Evolutionary conservation across 2,797 vertebrate species (phyloP).

Genomic region (Emys orbicularis): DNA sequence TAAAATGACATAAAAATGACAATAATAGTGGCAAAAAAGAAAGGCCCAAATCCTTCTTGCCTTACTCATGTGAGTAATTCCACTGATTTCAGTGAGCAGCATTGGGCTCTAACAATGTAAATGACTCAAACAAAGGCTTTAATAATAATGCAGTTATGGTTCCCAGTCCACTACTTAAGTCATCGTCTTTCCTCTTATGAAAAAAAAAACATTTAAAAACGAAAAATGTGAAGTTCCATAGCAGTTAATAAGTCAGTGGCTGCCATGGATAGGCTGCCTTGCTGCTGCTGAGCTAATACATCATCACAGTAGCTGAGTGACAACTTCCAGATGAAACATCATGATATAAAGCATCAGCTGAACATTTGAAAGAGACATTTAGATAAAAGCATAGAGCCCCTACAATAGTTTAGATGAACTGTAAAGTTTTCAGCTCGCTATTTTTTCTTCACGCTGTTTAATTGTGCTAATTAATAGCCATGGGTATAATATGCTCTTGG

Average conservation of each 20-base stretch:
- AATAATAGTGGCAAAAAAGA: background rate
- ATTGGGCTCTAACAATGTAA: background rate
- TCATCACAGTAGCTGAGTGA: background rate
- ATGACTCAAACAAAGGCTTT: background rate
- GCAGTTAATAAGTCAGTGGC: background rate
- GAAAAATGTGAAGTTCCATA: background rate
- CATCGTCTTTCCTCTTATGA: background rate
- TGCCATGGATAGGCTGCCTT: background rate
- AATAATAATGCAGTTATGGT: background rate
- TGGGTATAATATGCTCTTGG: background rate
- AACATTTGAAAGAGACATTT: background rate
- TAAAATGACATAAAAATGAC: fast-evolving
- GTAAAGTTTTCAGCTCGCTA: background rate
- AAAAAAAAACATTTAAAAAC: background rate
- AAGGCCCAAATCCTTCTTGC: background rate
- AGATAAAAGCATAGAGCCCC: background rate
- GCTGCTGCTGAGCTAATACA: fast-evolving
- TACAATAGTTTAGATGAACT: background rate
- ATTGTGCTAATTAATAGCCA: background rate
- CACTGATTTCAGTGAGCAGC: background rate
- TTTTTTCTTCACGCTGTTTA: background rate
- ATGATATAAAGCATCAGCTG: background rate
- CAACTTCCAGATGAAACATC: background rate
- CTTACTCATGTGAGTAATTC: background rate
- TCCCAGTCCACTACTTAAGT: background rate